Percentiles rank a stretch among this genome's conserved stretches.
Conservation (phyloP, 2,888 invertebrate species). For the Gari tellinella region DNA sequence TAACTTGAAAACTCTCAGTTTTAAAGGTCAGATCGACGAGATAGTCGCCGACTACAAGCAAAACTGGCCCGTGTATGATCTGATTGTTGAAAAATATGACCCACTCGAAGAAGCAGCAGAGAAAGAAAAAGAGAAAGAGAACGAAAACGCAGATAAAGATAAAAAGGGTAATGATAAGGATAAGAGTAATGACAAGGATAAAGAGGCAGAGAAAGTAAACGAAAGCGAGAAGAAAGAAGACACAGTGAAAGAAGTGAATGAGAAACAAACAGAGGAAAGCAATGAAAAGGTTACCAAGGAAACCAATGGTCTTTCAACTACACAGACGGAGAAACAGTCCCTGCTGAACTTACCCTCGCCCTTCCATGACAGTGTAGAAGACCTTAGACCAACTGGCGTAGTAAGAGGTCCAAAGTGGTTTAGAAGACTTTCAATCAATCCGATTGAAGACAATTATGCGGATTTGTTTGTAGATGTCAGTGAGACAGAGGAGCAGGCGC, state of each 20-base stretch:
- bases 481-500: constrained; percentile 56
- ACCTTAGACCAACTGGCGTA: constrained; percentile 22
- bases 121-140: constrained; percentile 44
- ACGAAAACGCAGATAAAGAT: constrained; percentile 15
- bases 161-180: constrained; percentile 18
- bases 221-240: constrained; percentile 29
- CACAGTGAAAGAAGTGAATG: constrained; percentile 23
- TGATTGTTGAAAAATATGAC: constrained; percentile 70
- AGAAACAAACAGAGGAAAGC: constrained; percentile 52
- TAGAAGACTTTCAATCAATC: constrained; percentile 44
- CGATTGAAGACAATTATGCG: constrained; percentile 67
- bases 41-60: constrained; percentile 79
- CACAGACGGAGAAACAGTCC: neutral
- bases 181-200: constrained; percentile 21
- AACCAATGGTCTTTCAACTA: constrained; percentile 25
- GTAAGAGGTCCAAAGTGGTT: constrained; percentile 35
- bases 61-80: constrained; percentile 81
- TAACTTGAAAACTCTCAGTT: constrained; percentile 81
- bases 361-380: constrained; percentile 47
- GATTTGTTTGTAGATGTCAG: constrained; percentile 77
- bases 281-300: constrained; percentile 50
- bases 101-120: constrained; percentile 66
- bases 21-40: constrained; percentile 81
- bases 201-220: constrained; percentile 3
- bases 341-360: constrained; percentile 19